Base-by-base conservation (phyloP, 2,797 vertebrate genomes). In the Sebastiscus tertius region DNA sequence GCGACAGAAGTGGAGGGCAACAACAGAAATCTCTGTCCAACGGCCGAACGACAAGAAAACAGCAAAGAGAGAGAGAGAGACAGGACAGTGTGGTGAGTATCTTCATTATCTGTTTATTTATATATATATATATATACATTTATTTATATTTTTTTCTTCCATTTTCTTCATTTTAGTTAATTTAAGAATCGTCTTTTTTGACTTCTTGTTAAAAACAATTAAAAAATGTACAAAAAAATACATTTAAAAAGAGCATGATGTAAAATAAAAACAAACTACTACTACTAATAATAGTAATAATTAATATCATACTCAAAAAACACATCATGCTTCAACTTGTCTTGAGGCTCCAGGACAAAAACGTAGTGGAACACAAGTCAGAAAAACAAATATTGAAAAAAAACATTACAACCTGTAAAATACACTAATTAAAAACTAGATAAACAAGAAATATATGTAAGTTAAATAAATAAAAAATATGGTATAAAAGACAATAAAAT, bases 61-160 rank as follows among this genome's bases (percentile, higher is more conserved):
- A 70, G 1, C 63, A 68, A 46, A 14, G 36, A 34, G 2, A n/a
- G 24, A 64, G 13, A 24, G 2, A 42, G 34, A 59, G 24, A 71
- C 6, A 29, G 62, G 70, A 80, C 66, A 29, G 42, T 13, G 29
- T 9, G 49, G 91, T 92, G 85, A 87, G 86, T 58, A 24, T 29
- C 12, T 33, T 75, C 6, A 61, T 18, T 18, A 24, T 36, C 20
- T 18, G 12, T 52, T 12, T 14, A 16, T n/a, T 18, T 46, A 18
- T 18, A 46, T 46, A 33, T 33, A 46, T 46, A 18, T 46, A 46
- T 42, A 12, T 42, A 6, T 0, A 46, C 18, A 46, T 46, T 7
- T 0, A 18, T 7, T 0, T 18, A 46, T 46, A 24, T 16, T 46
- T 0, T 46, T 14, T 6, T 31, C 1, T 42, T 36, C 5, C 2